A percentile compares a stretch with the other conserved stretches of the same genome.
Evolutionary conservation across 2,113 vertebrate genomes (phyloP).

Genomic region (Brachyhypopomus gauderio): DNA sequence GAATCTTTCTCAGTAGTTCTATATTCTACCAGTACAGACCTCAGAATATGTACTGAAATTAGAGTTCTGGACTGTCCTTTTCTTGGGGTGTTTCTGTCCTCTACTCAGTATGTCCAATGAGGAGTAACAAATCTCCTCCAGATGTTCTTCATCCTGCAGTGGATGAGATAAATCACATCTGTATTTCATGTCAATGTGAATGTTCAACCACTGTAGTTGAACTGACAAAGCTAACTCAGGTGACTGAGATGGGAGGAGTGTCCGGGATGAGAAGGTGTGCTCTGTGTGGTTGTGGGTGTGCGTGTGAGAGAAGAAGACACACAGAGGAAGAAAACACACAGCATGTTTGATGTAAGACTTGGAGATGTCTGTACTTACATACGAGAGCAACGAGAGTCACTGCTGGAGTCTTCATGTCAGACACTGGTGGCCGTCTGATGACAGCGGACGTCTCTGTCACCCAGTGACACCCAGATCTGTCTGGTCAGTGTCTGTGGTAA

Average conservation of each 20-base stretch:
- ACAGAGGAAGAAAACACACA: not conserved
- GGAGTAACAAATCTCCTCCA: constrained; percentile 11
- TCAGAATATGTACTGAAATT: constrained; percentile 30
- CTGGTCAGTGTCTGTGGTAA: too few species aligned
- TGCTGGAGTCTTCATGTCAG: constrained; percentile 13
- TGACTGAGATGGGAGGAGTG: too few species aligned
- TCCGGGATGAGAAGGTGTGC: too few species aligned
- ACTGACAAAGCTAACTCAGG: too few species aligned
- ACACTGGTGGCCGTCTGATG: not conserved
- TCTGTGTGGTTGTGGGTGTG: too few species aligned
- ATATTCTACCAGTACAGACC: not conserved
- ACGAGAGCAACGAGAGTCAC: not conserved
- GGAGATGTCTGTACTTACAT: constrained; percentile 2
- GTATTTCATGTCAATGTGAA: not conserved
- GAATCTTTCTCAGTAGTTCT: not conserved
- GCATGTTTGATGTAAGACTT: too few species aligned
- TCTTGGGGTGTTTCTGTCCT: not conserved
- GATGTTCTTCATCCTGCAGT: not conserved
- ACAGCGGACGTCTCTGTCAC: not conserved
- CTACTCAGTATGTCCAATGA: not conserved
- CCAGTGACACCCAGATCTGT: too few species aligned
- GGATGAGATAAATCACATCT: not conserved
- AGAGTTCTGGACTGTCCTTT: not conserved
- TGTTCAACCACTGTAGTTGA: not conserved
- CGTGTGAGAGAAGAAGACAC: too few species aligned